Base-by-base conservation (phyloP, 1,140 invertebrate genomes). In the Sycophila sp. region DNA sequence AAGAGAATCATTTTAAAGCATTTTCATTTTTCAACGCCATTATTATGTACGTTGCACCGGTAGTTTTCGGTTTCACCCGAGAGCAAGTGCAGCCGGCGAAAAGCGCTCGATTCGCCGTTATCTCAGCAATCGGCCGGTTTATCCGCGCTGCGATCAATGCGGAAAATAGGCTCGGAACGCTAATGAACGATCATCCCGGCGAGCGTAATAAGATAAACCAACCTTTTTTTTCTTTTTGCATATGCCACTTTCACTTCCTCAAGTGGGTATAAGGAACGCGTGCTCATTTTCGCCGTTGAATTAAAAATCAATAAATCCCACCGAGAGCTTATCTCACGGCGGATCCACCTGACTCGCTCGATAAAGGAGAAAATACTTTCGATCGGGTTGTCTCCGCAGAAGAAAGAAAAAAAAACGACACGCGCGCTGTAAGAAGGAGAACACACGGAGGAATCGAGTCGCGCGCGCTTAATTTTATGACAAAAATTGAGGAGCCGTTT, bases 191-290 rank as follows among this genome's bases (percentile, higher is more conserved):
- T 19, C 42, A 60, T 53, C 4, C 15, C 13, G 17, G 4, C 30
- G 17, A 32, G 38, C 17, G 38, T 49, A 68, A 68, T 68, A 68
- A 38, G 19, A 24, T 45, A 59, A 13, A 17, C 22, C 22, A 10
- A 32, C 45, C 2, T 34, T 67, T 24, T 19, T 19, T n/a, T 4
- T 36, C 11, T 56, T 32, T 56, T 32, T 56, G n/a, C 38, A 51
- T 49, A 15, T 32, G 15, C n/a, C 6, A 69, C 66, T 69, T 69
- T 69, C 66, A 69, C 66, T 69, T 59, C 66, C 66, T 60, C 22
- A n/a, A n/a, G n/a, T n/a, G n/a, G n/a, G n/a, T n/a, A 36, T 36
- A 49, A 6, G 47, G 62, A n/a, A 19, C 42, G 47, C 24, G 47
- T 4, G 24, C 47, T 2, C 47, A 2, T 4, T 5, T 45, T 7